Conservation (phyloP, 2,113 vertebrate genomes). For the Indri indri region DNA sequence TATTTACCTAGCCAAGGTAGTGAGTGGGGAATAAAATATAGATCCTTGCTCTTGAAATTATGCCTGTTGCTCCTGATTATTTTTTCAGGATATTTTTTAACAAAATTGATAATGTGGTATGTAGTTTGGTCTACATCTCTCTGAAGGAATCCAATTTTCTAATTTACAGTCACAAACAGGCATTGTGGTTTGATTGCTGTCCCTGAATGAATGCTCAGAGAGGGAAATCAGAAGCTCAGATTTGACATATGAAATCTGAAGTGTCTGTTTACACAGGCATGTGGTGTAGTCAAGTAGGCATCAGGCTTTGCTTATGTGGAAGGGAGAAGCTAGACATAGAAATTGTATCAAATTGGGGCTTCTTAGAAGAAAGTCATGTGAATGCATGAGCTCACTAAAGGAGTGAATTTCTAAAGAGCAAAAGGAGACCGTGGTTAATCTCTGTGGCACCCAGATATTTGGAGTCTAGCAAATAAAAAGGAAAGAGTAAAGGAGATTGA, state of each 20-base stretch:
- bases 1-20: too few relatives aligned
- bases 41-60: neutral
- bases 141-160: neutral
- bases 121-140: neutral
- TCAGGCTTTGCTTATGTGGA: neutral
- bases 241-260: neutral
- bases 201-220: neutral
- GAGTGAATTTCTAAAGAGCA: neutral
- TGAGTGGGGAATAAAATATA: neutral
- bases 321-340: neutral
- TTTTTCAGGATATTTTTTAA: neutral
- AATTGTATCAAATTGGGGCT: neutral
- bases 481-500: neutral
- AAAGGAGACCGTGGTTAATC: neutral
- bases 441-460: neutral
- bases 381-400: neutral
- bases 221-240: neutral
- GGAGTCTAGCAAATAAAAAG: neutral
- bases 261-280: rapidly evolving
- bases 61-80: neutral
- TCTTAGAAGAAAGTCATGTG: neutral
- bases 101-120: neutral
- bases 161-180: neutral
- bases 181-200: neutral
- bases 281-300: rapidly evolving